These are phyloP conservation scores for Cephalotes varians DNA, from an alignment of 2,888 invertebrate species.

Conservation along the genomic window DNA sequence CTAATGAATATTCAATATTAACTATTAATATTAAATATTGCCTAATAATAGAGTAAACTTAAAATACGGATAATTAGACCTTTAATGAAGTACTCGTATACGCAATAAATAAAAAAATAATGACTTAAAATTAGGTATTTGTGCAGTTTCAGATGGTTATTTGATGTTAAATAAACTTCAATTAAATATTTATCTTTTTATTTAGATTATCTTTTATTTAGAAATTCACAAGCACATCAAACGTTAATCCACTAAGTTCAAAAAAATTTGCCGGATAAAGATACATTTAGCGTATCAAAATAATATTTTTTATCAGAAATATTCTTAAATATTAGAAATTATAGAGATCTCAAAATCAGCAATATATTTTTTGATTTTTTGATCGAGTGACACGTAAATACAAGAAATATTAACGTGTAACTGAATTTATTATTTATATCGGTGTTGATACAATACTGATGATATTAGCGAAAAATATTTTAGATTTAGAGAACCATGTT, in stretches of 20 bases:
- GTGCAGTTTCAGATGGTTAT: neutral
- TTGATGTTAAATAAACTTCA: neutral
- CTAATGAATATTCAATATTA: neutral
- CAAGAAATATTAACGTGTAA: neutral
- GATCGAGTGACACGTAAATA: neutral
- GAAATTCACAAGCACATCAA: neutral
- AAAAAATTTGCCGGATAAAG: neutral
- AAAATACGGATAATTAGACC: neutral
- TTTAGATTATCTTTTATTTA: neutral
- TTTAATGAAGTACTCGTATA: neutral
- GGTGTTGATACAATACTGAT: neutral
- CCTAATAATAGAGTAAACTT: neutral
- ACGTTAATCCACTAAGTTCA: neutral
- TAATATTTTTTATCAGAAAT: neutral
- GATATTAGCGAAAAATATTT: neutral
- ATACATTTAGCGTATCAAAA: neutral
- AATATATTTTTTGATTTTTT: neutral
- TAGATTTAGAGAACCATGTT: neutral
- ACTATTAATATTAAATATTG: neutral
- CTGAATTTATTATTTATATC: neutral
- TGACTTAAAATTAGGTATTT: neutral
- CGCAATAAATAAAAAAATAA: neutral
- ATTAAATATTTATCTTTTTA: neutral
- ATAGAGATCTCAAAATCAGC: neutral
- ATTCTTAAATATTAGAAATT: neutral